These are phyloP conservation scores for Anarhynchus alexandrinus DNA, from an alignment of 2,113 vertebrate species.

Conservation along the genomic window DNA sequence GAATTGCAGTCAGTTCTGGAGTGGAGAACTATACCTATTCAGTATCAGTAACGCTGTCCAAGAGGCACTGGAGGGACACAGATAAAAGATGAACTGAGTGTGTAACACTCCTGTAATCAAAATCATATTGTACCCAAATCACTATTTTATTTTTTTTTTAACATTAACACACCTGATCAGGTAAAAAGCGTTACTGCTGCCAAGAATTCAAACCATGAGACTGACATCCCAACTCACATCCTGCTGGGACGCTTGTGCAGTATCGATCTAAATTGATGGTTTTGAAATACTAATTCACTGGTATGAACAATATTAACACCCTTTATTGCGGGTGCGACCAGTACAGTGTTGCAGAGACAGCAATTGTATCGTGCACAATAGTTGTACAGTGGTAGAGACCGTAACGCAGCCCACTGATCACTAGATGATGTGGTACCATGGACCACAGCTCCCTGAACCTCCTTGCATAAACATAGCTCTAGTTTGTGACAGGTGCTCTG, in stretches of 20 bases:
- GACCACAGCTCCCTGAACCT: neutral
- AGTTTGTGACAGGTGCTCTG: neutral
- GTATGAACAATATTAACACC: neutral
- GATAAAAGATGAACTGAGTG: neutral
- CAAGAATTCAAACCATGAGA: neutral
- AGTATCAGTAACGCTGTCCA: neutral
- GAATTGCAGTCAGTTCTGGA: neutral
- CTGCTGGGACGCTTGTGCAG: neutral
- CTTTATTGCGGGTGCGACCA: neutral
- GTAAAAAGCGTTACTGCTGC: neutral
- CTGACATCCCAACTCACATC: neutral
- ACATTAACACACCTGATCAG: neutral
- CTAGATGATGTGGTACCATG: fast-evolving
- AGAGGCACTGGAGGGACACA: neutral
- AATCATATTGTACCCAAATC: neutral
- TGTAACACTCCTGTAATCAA: neutral
- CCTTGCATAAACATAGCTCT: neutral
- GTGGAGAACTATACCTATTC: neutral
- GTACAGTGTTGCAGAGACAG: neutral
- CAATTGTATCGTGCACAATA: neutral
- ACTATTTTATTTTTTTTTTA: neutral
- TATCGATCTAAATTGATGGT: neutral
- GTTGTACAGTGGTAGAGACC: neutral
- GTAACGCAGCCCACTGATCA: neutral
- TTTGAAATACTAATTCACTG: neutral